Evolutionary conservation across 2,113 vertebrate genomes (phyloP).

Genomic region (Sphyrna mokarran): DNA sequence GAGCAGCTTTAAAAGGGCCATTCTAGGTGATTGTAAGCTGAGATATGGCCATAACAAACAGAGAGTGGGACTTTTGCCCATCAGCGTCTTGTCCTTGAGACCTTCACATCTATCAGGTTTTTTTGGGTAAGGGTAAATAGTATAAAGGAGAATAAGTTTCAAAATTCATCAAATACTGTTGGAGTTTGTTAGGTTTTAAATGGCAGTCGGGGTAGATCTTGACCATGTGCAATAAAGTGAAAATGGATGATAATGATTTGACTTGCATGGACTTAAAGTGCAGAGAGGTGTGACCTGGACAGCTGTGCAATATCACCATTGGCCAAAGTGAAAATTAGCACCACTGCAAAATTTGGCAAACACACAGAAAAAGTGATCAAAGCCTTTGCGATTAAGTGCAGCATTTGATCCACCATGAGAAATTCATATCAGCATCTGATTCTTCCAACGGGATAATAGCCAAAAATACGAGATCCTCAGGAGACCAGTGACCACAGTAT

Average conservation of each 20-base stretch:
- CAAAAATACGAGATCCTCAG: neutral
- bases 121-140: neutral
- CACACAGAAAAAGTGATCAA: neutral
- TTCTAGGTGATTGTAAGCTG: too few species aligned
- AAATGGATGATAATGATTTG: neutral
- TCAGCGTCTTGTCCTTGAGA: too few species aligned
- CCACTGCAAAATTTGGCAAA: neutral
- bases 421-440: neutral
- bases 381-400: neutral
- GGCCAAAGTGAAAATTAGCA: neutral
- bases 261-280: neutral
- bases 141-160: neutral
- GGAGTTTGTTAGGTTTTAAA: neutral
- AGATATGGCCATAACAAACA: too few species aligned
- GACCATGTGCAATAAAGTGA: neutral
- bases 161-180: neutral
- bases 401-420: neutral
- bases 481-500: neutral
- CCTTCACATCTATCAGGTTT: neutral
- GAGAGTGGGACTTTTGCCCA: too few species aligned
- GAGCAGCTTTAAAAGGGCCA: too few species aligned
- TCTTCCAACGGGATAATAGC: neutral
- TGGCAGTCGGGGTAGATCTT: neutral
- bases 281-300: neutral
- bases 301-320: neutral